phyloP scores from a whole-genome alignment of 1,140 invertebrate genomes.

The Drosophila pachea region DNA sequence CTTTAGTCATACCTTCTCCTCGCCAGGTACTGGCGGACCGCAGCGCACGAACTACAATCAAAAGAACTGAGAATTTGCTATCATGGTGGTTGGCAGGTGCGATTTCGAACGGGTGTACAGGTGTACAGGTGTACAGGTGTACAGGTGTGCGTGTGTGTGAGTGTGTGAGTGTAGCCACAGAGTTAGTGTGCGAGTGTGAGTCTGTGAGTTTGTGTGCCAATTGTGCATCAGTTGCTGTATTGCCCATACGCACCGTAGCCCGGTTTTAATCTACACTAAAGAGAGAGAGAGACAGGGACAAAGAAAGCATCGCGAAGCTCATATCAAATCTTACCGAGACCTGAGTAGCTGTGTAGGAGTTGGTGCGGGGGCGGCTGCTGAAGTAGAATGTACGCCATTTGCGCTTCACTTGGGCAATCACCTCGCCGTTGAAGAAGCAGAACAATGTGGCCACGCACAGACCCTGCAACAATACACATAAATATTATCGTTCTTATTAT shows the following conservation, averaged over 20 bases:
- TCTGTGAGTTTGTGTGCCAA: slow-evolving; percentile 30
- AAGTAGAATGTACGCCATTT: slow-evolving; percentile 87
- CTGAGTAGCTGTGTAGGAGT: slow-evolving; percentile 90
- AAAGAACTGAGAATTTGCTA: slow-evolving; percentile 78
- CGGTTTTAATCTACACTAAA: slow-evolving; percentile 24
- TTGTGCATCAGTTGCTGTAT: slow-evolving; percentile 26
- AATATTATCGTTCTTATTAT: slow-evolving; percentile 29
- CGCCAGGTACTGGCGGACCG: slow-evolving; percentile 76
- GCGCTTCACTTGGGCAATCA: slow-evolving; percentile 88
- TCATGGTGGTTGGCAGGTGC: slow-evolving; percentile 75
- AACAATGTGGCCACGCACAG: slow-evolving; percentile 94
- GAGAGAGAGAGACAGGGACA: neutral
- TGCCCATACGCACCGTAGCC: slow-evolving; percentile 72
- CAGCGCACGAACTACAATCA: slow-evolving; percentile 79
- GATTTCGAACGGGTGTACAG: slow-evolving; percentile 24
- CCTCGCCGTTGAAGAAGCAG: slow-evolving; percentile 97
- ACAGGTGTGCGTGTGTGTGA: neutral
- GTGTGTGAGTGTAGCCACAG: slow-evolving; percentile 16
- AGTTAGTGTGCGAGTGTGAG: slow-evolving; percentile 18
- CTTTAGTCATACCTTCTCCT: slow-evolving; percentile 79
- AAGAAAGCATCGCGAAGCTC: slow-evolving; percentile 60
- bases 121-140: too few relatives aligned
- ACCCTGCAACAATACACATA: slow-evolving; percentile 83
- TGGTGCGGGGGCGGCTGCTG: slow-evolving; percentile 84
- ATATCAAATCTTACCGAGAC: slow-evolving; percentile 86